Evolutionary conservation across 2,113 vertebrate genomes (phyloP).

Genomic region (Rhea americana): DNA sequence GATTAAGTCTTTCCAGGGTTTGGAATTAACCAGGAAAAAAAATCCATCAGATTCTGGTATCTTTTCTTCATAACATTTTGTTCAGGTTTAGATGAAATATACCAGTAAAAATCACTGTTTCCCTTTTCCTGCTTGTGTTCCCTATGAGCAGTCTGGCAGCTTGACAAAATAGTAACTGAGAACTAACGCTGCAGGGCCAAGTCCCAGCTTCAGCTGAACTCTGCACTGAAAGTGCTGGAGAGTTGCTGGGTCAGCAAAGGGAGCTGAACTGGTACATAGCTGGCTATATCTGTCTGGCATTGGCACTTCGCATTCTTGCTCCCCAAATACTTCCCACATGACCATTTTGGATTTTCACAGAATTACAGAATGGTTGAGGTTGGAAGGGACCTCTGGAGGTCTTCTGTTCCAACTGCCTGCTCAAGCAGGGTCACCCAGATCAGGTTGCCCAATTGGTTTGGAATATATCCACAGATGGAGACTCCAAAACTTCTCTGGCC

Average conservation of each 20-base stretch:
- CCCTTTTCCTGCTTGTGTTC: constrained; percentile 39
- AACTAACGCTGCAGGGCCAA: constrained; percentile 21
- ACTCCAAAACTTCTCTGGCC: neutral
- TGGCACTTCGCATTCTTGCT: neutral
- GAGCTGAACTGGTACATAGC: fast-evolving
- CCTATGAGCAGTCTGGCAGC: constrained; percentile 29
- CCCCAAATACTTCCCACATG: neutral
- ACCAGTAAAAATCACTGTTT: neutral
- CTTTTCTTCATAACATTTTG: neutral
- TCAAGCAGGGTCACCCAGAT: neutral
- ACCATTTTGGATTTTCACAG: neutral
- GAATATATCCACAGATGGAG: neutral
- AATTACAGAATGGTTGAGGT: neutral
- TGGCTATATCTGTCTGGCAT: neutral
- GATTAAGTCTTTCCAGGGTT: constrained; percentile 13
- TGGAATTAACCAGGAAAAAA: constrained; percentile 29
- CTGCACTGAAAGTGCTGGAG: fast-evolving
- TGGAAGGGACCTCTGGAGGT: neutral
- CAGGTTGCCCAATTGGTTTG: neutral
- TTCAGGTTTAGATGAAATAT: constrained; percentile 5
- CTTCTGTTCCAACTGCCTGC: neutral
- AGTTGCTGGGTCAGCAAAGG: neutral
- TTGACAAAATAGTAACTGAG: constrained; percentile 48
- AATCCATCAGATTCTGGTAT: neutral
- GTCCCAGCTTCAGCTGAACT: neutral